phyloP scores from a whole-genome alignment of 1,140 invertebrate genomes.

The Himalopsyche phryganea region DNA sequence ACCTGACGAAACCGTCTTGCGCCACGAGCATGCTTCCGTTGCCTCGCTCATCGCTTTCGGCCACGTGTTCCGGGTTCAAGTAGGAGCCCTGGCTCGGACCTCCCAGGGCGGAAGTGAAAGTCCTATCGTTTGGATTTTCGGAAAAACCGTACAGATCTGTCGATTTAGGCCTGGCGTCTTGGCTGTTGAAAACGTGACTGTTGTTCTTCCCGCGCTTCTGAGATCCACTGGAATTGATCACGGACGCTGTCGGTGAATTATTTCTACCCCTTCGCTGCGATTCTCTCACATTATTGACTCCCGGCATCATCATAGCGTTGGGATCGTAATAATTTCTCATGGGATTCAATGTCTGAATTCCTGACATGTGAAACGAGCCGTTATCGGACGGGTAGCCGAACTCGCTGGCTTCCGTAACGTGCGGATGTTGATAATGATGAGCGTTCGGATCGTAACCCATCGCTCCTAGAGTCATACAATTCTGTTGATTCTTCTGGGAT shows the following conservation, averaged over 20 bases:
- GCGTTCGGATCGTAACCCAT: slow-evolving; percentile 50
- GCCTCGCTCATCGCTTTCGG: slow-evolving; percentile 38
- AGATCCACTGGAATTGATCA: slow-evolving; percentile 48
- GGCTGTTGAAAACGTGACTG: slow-evolving; percentile 31
- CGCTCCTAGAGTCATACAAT: slow-evolving; percentile 51
- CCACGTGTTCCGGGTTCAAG: slow-evolving; percentile 47
- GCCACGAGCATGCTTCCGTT: slow-evolving; percentile 71
- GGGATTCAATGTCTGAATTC: slow-evolving; percentile 51
- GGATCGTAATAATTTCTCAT: slow-evolving; percentile 46
- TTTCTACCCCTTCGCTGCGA: slow-evolving; percentile 43
- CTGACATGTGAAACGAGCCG: slow-evolving; percentile 50
- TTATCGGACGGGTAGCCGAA: slow-evolving; percentile 45
- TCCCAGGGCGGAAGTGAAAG: slow-evolving; percentile 40
- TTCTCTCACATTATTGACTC: slow-evolving; percentile 39
- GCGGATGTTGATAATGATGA: slow-evolving; percentile 51
- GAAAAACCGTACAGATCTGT: slow-evolving; percentile 56
- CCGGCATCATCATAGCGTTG: slow-evolving; percentile 16
- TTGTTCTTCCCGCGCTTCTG: slow-evolving; percentile 48
- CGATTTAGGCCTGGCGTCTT: slow-evolving; percentile 51
- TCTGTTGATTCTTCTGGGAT: slow-evolving; percentile 48
- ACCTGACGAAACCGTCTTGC: slow-evolving; percentile 80
- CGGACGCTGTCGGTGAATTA: slow-evolving; percentile 46
- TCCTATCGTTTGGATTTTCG: slow-evolving; percentile 51
- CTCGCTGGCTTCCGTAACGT: slow-evolving; percentile 46
- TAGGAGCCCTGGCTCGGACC: slow-evolving; percentile 43